Conservation (phyloP, 2,888 invertebrate genomes). For the Lissonota sp. region DNA sequence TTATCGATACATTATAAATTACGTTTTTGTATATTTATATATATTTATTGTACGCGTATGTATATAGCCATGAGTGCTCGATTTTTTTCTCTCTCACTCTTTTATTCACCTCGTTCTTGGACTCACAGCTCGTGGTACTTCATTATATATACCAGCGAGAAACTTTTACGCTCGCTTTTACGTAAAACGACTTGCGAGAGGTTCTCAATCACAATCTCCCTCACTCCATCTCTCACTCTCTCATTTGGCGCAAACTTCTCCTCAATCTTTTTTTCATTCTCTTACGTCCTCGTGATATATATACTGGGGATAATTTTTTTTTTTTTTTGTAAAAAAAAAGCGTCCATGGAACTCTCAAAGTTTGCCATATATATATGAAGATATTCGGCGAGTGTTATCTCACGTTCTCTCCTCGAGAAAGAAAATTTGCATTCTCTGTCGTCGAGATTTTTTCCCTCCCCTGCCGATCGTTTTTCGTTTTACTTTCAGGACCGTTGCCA, state of each 20-base stretch:
- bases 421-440: conserved; percentile 41
- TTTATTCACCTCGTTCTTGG: conserved; percentile 30
- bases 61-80: background rate
- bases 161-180: conserved; percentile 28
- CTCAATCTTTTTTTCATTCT: background rate
- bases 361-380: background rate
- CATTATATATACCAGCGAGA: conserved; percentile 25
- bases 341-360: background rate
- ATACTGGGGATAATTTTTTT: background rate
- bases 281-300: background rate
- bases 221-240: conserved; percentile 12
- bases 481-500: conserved; percentile 7
- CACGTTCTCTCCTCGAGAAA: background rate
- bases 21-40: background rate
- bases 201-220: conserved; percentile 50
- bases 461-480: conserved; percentile 12
- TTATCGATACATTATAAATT: conserved; percentile 1
- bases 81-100: conserved; percentile 1
- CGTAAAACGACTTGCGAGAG: conserved; percentile 35
- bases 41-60: background rate
- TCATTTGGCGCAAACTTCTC: background rate
- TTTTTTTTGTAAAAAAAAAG: conserved; percentile 14
- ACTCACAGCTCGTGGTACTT: conserved; percentile 3
- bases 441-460: conserved; percentile 12
- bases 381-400: conserved; percentile 1